Percentiles rank a stretch among this genome's conserved stretches.
Conservation (phyloP, 1,140 invertebrate genomes). For the Calosoma granatense region DNA sequence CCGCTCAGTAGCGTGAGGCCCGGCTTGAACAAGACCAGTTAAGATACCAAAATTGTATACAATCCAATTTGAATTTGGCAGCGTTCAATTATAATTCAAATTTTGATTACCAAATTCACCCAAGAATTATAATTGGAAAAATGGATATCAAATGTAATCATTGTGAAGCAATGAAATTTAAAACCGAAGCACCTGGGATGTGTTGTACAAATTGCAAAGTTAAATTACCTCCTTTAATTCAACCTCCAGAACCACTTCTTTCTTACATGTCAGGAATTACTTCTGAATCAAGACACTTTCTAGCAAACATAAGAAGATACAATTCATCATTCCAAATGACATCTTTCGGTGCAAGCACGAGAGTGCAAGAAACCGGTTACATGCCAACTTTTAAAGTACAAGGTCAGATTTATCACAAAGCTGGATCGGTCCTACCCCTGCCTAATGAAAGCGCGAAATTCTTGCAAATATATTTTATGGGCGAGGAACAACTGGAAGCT, state of each 20-base stretch:
- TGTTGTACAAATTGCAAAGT: slow-evolving; percentile 24
- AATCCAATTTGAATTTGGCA: too few species aligned
- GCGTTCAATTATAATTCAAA: too few species aligned
- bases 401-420: slow-evolving; percentile 35
- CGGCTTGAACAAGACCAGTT: too few species aligned
- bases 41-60: too few species aligned
- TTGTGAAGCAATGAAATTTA: slow-evolving; percentile 29
- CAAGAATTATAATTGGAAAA: slow-evolving; percentile 16
- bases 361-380: slow-evolving; percentile 24
- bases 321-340: slow-evolving; percentile 35
- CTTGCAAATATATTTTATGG: slow-evolving; percentile 35
- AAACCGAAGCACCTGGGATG: slow-evolving; percentile 27
- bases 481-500: slow-evolving; percentile 19
- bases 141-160: slow-evolving; percentile 24
- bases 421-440: slow-evolving; percentile 27
- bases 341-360: slow-evolving; percentile 29
- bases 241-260: slow-evolving; percentile 15
- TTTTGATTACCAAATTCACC: too few species aligned
- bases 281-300: slow-evolving; percentile 31
- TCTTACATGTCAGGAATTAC: slow-evolving; percentile 16
- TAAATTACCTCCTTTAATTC: slow-evolving; percentile 14
- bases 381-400: slow-evolving; percentile 35
- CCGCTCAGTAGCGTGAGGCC: too few species aligned
- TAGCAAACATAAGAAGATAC: slow-evolving; percentile 29
- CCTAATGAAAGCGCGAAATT: slow-evolving; percentile 23